Evolutionary conservation across 2,797 vertebrate species (phyloP).

Genomic region (Acrossocheilus fasciatus): DNA sequence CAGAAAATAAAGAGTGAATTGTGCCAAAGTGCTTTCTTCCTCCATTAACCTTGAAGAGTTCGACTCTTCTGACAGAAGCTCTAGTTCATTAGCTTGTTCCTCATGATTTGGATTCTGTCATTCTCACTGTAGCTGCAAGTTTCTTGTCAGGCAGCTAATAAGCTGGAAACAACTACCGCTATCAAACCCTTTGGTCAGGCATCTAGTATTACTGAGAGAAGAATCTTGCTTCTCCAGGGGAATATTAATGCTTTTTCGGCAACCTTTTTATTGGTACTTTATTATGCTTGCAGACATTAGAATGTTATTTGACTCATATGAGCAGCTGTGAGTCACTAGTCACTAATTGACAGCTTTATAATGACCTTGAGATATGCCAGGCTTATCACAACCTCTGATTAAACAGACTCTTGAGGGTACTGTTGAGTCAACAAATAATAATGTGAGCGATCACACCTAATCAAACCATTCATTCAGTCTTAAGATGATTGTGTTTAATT

Average conservation of each 20-base stretch:
- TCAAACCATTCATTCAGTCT: neutral
- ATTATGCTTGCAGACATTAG: constrained; percentile 18
- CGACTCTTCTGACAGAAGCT: neutral
- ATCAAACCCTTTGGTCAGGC: constrained; percentile 24
- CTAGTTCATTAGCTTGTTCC: neutral
- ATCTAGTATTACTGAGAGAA: constrained; percentile 3
- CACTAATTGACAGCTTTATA: constrained; percentile 26
- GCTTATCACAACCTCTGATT: constrained; percentile 41
- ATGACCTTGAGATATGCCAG: constrained; percentile 30
- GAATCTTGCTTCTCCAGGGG: neutral
- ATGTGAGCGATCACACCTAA: neutral
- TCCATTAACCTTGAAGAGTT: constrained; percentile 5
- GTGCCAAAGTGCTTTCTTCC: neutral
- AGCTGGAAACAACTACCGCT: neutral
- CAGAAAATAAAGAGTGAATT: constrained; percentile 9
- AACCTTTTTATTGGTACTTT: constrained; percentile 4
- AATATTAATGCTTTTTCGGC: neutral
- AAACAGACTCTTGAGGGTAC: constrained; percentile 24
- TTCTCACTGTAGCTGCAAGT: neutral
- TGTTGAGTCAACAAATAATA: constrained; percentile 18
- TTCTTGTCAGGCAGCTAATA: neutral
- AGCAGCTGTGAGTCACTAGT: constrained; percentile 20
- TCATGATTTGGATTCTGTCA: neutral
- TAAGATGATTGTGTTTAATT: neutral
- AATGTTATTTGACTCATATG: constrained; percentile 27